Base-by-base conservation (phyloP, 2,888 invertebrate genomes). In the Amphipyra tragopoginis region DNA sequence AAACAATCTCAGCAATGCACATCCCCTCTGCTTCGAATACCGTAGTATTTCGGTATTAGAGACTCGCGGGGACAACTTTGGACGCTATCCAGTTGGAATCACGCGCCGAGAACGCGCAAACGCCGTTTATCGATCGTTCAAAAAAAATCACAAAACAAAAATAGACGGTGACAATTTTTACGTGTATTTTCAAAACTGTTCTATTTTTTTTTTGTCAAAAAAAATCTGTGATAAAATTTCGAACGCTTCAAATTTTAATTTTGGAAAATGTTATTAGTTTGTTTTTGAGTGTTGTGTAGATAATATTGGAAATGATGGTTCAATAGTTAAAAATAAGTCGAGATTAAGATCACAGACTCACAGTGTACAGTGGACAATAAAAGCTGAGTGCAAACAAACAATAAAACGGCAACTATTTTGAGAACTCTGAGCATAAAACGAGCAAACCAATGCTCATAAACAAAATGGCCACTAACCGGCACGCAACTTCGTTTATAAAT, bases 21-120 rank as follows among this genome's bases (percentile, higher is more conserved):
- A 87, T 88, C 88, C 89, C 93, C 86, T 90, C 88, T 92, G 89
- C 82, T 69, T 78, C 85, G 75, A 84, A 88, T 90, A 83, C 88
- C 86, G 88, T 86, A 83, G 90, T 93, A 93, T 94, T 94, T 94
- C 75, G 87, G 94, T 93, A 91, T 90, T 90, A 83, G 88, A 89
- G 83, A 83, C 81, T 85, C 87, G 90, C 90, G 86, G 92, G 90
- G 93, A 94, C 93, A 93, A 85, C 90, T 91, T 94, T 93, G 93
- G 93, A 93, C 78, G 82, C 82, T 86, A 87, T 93, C 94, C 94
- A 94, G 94, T 93, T 84, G 84, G 81, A 81, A 81, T 82, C 86
- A 82, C 80, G 86, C 84, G 85, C 74, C 79, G 80, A 74, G 75
- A 79, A 82, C 79, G 86, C 85, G 81, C 84, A 84, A 85, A 87